phyloP scores from a whole-genome alignment of 2,888 invertebrate genomes.

The Aelia acuminata region DNA sequence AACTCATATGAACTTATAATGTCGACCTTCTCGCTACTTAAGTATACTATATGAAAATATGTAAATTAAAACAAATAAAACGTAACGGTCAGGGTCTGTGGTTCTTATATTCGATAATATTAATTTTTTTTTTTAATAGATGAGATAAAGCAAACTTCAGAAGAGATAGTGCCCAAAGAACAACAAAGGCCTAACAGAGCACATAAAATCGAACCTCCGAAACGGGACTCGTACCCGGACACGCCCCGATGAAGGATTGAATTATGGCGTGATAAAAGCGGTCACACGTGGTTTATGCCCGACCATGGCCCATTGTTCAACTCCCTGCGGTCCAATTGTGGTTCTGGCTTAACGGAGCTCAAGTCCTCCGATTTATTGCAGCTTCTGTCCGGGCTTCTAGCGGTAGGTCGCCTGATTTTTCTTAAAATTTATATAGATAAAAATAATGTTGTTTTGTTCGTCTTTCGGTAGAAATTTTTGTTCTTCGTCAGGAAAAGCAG shows the following conservation, averaged over 20 bases:
- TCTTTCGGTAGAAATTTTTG: too few species aligned
- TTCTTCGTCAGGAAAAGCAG: too few species aligned
- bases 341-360: background rate
- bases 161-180: background rate
- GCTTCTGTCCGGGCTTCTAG: background rate
- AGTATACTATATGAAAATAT: too few species aligned
- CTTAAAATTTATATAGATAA: too few species aligned
- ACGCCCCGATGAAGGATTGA: background rate
- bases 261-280: constrained; percentile 44
- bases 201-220: background rate
- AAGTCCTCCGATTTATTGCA: background rate
- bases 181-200: background rate
- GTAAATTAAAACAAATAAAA: too few species aligned
- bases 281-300: constrained; percentile 42
- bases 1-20: too few species aligned
- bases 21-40: too few species aligned
- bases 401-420: too few species aligned
- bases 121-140: background rate
- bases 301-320: background rate
- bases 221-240: background rate
- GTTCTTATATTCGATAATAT: too few species aligned
- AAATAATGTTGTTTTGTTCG: too few species aligned
- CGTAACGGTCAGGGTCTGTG: too few species aligned
- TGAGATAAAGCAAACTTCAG: background rate
- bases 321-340: background rate